Evolutionary conservation across 1,140 invertebrate species (phyloP).

Genomic region (Ceratosolen fusciceps): DNA sequence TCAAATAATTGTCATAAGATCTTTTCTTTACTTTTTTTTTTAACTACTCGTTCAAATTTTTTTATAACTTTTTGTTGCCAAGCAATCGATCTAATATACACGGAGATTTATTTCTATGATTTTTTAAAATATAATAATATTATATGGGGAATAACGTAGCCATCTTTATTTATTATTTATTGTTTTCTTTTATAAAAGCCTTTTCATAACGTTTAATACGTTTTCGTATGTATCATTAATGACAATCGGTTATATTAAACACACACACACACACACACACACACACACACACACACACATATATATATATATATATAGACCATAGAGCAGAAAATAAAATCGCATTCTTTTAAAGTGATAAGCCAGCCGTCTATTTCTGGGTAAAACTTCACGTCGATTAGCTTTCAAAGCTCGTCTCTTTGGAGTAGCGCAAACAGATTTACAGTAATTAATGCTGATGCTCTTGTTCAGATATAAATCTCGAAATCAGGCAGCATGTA

Average conservation of each 20-base stretch:
- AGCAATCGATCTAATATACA: neutral
- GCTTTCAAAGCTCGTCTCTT: conserved; percentile 41
- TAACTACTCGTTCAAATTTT: conserved; percentile 19
- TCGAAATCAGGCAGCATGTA: conserved; percentile 34
- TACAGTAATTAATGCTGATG: conserved; percentile 33
- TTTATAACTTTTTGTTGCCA: neutral
- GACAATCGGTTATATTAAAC: neutral
- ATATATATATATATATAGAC: neutral
- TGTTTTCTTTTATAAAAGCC: neutral
- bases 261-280: too few species aligned
- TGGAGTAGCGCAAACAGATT: conserved; percentile 39
- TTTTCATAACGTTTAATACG: neutral
- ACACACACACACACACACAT: too few species aligned
- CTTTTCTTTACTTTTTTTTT: too few species aligned
- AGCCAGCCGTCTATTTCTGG: conserved; percentile 35
- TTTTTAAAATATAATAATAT: neutral
- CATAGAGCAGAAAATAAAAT: neutral
- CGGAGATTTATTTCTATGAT: neutral
- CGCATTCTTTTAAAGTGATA: neutral
- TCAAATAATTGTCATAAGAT: conserved; percentile 20
- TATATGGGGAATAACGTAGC: neutral
- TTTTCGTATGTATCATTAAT: neutral
- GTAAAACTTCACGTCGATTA: conserved; percentile 26
- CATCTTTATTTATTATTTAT: conserved; percentile 9
- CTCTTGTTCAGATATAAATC: conserved; percentile 30